Evolutionary conservation across 2,113 vertebrate genomes (phyloP).

Genomic region (Peromyscus maniculatus): DNA sequence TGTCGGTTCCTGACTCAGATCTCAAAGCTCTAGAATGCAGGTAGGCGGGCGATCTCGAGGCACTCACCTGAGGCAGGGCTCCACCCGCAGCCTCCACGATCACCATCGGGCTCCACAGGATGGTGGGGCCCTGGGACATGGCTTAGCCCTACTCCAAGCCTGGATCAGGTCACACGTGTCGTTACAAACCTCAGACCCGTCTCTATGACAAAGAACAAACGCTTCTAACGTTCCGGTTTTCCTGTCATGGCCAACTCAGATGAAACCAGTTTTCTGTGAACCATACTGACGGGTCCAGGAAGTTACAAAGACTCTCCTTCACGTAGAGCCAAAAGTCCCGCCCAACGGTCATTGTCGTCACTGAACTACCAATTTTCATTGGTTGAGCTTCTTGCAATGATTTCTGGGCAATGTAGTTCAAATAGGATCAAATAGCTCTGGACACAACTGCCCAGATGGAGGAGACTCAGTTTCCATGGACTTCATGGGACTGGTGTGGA

Average conservation of each 20-base stretch:
- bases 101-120: slow-evolving; percentile 8
- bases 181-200: background rate
- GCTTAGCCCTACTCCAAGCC: background rate
- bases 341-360: background rate
- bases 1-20: background rate
- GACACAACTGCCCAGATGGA: background rate
- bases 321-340: background rate
- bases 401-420: slow-evolving; percentile 35
- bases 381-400: background rate
- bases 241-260: background rate
- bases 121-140: background rate
- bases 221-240: background rate
- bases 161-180: background rate
- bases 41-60: background rate
- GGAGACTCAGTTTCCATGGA: background rate
- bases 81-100: slow-evolving; percentile 18
- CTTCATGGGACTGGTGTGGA: background rate
- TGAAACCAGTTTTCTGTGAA: background rate
- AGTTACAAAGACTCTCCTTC: slow-evolving; percentile 10
- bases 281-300: background rate
- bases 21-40: background rate
- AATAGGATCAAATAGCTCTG: background rate
- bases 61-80: slow-evolving; percentile 9
- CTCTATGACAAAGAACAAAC: too few species aligned
- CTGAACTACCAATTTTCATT: background rate